Conservation (phyloP, 1,140 invertebrate genomes). For the Colletes latitarsis region DNA sequence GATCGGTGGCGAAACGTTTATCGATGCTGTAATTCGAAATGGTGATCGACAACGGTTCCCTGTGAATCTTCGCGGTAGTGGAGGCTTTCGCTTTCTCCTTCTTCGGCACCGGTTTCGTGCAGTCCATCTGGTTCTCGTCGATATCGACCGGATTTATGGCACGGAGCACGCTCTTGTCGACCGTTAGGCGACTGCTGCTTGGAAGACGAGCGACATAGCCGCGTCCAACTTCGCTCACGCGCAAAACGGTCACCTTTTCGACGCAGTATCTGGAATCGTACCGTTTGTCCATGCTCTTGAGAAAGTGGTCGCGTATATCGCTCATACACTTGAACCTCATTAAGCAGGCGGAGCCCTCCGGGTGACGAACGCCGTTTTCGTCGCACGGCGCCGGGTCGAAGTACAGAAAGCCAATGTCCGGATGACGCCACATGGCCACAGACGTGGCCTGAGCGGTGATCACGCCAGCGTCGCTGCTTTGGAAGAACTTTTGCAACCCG, state of each 20-base stretch:
- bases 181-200: background rate
- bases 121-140: slow-evolving; percentile 61
- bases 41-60: slow-evolving; percentile 67
- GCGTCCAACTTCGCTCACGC: slow-evolving; percentile 35
- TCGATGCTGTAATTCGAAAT: slow-evolving; percentile 73
- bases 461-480: slow-evolving; percentile 60
- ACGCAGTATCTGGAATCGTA: slow-evolving; percentile 71
- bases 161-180: slow-evolving; percentile 55
- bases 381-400: slow-evolving; percentile 65
- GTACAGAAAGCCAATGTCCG: slow-evolving; percentile 58
- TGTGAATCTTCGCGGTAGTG: slow-evolving; percentile 44
- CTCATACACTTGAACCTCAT: slow-evolving; percentile 65
- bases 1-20: slow-evolving; percentile 60
- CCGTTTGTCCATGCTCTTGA: slow-evolving; percentile 58
- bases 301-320: slow-evolving; percentile 60
- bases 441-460: slow-evolving; percentile 69
- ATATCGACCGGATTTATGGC: slow-evolving; percentile 56
- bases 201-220: slow-evolving; percentile 31
- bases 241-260: slow-evolving; percentile 63
- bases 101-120: slow-evolving; percentile 58
- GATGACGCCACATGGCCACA: slow-evolving; percentile 68
- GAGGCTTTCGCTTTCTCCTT: slow-evolving; percentile 13
- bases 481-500: slow-evolving; percentile 66
- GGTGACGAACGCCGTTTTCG: slow-evolving; percentile 49
- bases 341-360: slow-evolving; percentile 60